Evolutionary conservation across 2,113 vertebrate species (phyloP), one percentile per base, ranked within the genome.

Genomic region (Tylochromis polylepis): DNA sequence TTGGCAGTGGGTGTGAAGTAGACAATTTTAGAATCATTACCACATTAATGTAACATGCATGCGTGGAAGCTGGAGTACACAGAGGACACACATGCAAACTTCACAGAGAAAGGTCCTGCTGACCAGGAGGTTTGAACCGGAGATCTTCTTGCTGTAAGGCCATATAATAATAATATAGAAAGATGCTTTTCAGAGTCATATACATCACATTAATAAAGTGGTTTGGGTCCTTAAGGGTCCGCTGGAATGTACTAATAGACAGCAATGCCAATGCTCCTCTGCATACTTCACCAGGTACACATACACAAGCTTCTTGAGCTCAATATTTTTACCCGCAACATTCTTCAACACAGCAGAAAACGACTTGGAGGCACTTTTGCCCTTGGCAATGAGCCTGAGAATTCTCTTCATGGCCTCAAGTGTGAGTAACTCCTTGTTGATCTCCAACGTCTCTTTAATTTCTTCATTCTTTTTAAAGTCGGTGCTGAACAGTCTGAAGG

Each of bases 261-360:
- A 99, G 85, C 18, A 99, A 95, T 12, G 97, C 99, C 51, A 97
- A 93, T 99, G 98, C 82, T 99, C 98, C 82, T 99, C 98, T 9
- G 98, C 98, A 0, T 99, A 98, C 38, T 98, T 97, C 93, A 99
- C 97, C 56, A 99, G 96, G 92, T 99, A 99, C 86, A 99, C 98
- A 27, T 99, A 99, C 0, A 99, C 98, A 20, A 99, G 96, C 90
- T 99, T 99, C 97, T 99, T 99, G 83, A 99, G 97, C 98, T 99
- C 53, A 22, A 6, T 56, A 6, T 12, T 56, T 56, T 22, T 3
- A 22, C 55, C 12, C 5, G 1, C 5, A 56, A 56, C 55, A 36
- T 11, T 34, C 58, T 60, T 60, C 34, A 60, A 29, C 58, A 4
- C 29, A 60, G 58, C 58, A 60, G 29, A 2, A 20, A 60, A 34